These are phyloP conservation scores for Parelbella ahira DNA, from an alignment of 2,888 invertebrate species.

Conservation along the genomic window DNA sequence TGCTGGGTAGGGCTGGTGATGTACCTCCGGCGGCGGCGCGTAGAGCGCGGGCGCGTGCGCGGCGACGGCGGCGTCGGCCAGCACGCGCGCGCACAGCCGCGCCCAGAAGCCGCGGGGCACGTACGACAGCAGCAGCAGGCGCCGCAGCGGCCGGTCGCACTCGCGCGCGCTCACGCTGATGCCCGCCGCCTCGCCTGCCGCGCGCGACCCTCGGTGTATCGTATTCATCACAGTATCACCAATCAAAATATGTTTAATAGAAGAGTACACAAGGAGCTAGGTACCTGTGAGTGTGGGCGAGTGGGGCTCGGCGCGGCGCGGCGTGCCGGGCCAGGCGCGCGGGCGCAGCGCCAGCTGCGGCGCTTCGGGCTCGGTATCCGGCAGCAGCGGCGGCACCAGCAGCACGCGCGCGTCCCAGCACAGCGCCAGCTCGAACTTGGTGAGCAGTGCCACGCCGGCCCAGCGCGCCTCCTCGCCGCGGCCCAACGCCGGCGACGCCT, in stretches of 20 bases:
- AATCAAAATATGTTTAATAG: no score
- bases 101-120: constrained; percentile 99
- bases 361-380: constrained; percentile 72
- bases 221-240: no score
- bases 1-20: no score
- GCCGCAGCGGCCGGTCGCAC: constrained; percentile 81
- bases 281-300: constrained; percentile 57
- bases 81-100: constrained; percentile 92
- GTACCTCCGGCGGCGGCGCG: constrained; percentile 85
- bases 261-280: no score
- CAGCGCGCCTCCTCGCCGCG: constrained; percentile 81
- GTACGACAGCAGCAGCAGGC: constrained; percentile 95
- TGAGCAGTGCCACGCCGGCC: constrained; percentile 93
- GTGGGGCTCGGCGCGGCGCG: constrained; percentile 40
- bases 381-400: constrained; percentile 95
- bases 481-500: constrained; percentile 89
- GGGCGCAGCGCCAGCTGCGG: constrained; percentile 55
- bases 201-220: no score
- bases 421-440: constrained; percentile 98
- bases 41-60: constrained; percentile 89
- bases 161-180: constrained; percentile 63
- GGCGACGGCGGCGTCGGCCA: constrained; percentile 92
- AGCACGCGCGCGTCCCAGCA: constrained; percentile 96
- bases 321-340: constrained; percentile 48
- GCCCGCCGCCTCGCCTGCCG: constrained; percentile 23